Evolutionary conservation across 2,888 invertebrate species (phyloP), one percentile per base, ranked within the genome.

Genomic region (Scaptomyza cyrtandrae): DNA sequence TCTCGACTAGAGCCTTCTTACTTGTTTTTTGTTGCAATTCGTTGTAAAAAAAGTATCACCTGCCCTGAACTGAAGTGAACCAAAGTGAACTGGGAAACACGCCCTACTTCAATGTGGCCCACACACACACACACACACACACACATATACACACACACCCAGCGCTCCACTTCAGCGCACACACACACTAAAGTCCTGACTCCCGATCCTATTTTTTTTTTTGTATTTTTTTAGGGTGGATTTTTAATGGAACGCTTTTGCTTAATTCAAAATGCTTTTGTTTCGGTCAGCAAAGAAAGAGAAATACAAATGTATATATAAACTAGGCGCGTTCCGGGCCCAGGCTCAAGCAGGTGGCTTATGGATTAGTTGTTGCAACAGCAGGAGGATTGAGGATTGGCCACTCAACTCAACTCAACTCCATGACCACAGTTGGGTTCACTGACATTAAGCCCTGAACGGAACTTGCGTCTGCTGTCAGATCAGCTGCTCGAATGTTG

Each of bases 191-290:
- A 57, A 39, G 48, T 49, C 46, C 53, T 58, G 68, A 44, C 60
- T 69, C 61, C 78, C 69, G 80, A 75, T 60, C 64, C 68, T 41
- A 14, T 39, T 9, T 39, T 14, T 39, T 14, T 14, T 14, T 39
- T 14, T 14, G 0, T 39, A 14, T 39, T 39, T 14, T 39, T 7
- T 70, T 76, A 80, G 88, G 88, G 85, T 85, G 83, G 84, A 78
- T 83, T 85, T 80, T 80, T 78, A 71, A 75, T 86, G 84, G 72
- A 77, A 87, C 83, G 81, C 86, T 83, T 88, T 86, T 73, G 76
- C 86, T 86, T 86, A 78, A 88, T 86, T 83, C 78, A 71, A 77
- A 88, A 86, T 86, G 86, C 86, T 83, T 86, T 85, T 80, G 76
- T 82, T 87, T 81, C 70, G 67, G 61, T 58, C 69, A 71, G 53